phyloP scores from a whole-genome alignment of 2,888 invertebrate genomes.

The Dorcus parallelipipedus region DNA sequence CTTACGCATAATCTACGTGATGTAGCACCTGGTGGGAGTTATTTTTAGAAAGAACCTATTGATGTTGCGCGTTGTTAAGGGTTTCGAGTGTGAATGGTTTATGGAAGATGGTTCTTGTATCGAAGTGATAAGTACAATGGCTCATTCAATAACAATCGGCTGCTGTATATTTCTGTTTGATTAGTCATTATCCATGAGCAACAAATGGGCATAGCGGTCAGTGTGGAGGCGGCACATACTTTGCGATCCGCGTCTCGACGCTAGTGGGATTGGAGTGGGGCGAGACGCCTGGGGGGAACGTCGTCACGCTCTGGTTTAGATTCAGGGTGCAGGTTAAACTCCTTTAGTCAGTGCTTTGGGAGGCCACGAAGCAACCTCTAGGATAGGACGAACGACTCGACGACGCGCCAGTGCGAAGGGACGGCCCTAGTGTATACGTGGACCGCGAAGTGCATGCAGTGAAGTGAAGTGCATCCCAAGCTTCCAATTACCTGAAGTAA shows the following conservation, averaged over 20 bases:
- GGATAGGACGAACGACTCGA: slow-evolving; percentile 49
- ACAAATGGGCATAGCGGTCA: slow-evolving; percentile 33
- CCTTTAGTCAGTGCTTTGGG: slow-evolving; percentile 50
- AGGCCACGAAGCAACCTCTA: slow-evolving; percentile 49
- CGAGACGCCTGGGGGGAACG: slow-evolving; percentile 34
- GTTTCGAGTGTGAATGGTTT: too few relatives aligned
- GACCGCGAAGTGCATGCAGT: slow-evolving; percentile 38
- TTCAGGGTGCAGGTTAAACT: slow-evolving; percentile 43
- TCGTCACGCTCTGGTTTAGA: slow-evolving; percentile 46
- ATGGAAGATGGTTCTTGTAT: too few relatives aligned
- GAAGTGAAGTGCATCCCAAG: slow-evolving; percentile 39
- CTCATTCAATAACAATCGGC: slow-evolving; percentile 27
- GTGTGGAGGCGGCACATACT: slow-evolving; percentile 37
- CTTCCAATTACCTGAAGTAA: slow-evolving; percentile 42
- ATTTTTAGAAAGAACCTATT: too few relatives aligned
- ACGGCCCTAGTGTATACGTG: slow-evolving; percentile 42
- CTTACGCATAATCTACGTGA: too few relatives aligned
- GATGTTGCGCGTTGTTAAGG: too few relatives aligned
- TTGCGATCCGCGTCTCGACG: slow-evolving; percentile 32
- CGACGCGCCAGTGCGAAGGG: slow-evolving; percentile 47
- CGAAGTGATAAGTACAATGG: slow-evolving; percentile 4
- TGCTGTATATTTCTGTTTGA: slow-evolving; percentile 32
- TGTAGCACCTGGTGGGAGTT: too few relatives aligned
- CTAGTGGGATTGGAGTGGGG: slow-evolving; percentile 28
- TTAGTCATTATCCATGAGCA: slow-evolving; percentile 41